Evolutionary conservation across 2,113 vertebrate genomes (phyloP).

Genomic region (Ptyas mucosa): DNA sequence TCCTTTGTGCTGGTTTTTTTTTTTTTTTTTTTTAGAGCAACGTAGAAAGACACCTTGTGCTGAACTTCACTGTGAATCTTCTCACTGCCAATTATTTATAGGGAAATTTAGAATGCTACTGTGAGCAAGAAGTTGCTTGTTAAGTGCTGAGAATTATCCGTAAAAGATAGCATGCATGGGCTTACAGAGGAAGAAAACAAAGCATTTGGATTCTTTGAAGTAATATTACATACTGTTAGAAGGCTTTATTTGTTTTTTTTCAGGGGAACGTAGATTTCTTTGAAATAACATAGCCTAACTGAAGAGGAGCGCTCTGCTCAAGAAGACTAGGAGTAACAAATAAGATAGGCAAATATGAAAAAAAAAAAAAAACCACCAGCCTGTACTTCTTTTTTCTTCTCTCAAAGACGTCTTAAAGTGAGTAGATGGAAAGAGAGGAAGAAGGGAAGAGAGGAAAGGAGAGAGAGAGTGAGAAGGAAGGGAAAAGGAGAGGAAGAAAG

Average conservation of each 20-base stretch:
- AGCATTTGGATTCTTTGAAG: neutral
- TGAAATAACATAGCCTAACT: neutral
- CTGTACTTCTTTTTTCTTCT: neutral
- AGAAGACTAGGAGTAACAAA: neutral
- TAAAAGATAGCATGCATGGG: neutral
- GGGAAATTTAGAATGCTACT: neutral
- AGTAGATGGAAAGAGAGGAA: too few relatives aligned
- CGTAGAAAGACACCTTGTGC: neutral
- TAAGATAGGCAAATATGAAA: neutral
- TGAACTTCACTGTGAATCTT: slow-evolving; percentile 8
- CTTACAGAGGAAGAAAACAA: neutral
- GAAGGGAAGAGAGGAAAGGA: too few relatives aligned
- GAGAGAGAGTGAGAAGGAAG: too few relatives aligned
- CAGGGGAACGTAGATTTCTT: neutral
- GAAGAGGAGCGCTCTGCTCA: neutral
- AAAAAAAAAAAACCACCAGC: too few relatives aligned
- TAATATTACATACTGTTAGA: neutral
- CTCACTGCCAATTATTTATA: neutral
- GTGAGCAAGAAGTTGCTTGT: neutral
- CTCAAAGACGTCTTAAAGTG: too few relatives aligned
- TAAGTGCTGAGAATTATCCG: slow-evolving; percentile 5
- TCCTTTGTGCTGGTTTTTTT: neutral
- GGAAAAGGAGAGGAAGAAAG: too few relatives aligned
- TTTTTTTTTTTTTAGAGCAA: neutral
- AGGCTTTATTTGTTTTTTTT: neutral